Base-by-base conservation (phyloP, 2,797 vertebrate genomes). In the Crocidura indochinensis region DNA sequence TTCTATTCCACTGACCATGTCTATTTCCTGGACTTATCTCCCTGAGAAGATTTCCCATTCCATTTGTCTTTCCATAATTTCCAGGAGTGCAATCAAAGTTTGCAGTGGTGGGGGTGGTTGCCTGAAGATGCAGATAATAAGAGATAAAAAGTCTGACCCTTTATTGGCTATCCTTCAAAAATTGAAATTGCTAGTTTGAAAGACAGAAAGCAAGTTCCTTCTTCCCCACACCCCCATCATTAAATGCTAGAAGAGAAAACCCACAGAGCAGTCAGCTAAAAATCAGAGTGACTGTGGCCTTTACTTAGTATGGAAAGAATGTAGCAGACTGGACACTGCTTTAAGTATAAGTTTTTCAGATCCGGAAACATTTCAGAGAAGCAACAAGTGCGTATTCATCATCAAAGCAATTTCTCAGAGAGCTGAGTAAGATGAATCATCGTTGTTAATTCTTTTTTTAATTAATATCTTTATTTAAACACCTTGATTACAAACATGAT, bases 11-110 rank as follows among this genome's bases (percentile, higher is more conserved):
- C 82, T 78, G 94, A 56, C 91, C 88, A 85, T 94, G 80, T 94
- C 94, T 44, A 79, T 97, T 98, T 98, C 97, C 97, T 98, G 96
- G 60, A 94, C 90, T 95, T 96, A 94, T 94, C 94, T 93, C 81
- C 47, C 51, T 24, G 22, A 56, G 62, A 90, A 96, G 80, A 94
- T 92, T 94, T 92, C 90, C 94, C 64, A 7, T 49, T 64, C 27
- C 12, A 72, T 94, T 53, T 83, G 84, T 84, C 82, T 93, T 75
- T 79, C 87, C 60, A 88, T 85, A 94, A 95, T 85, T 96, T 95
- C 77, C 95, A 90, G 92, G 91, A 93, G 83, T 20, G 94, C 95
- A 94, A 85, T 97, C 95, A 96, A 90, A 74, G 65, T 93, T 96
- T 80, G 38, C 96, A 97, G 96, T 93, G 87, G n/a, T 95, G 94